Conservation (phyloP, 2,888 invertebrate species). For the Vandiemenella viatica region DNA sequence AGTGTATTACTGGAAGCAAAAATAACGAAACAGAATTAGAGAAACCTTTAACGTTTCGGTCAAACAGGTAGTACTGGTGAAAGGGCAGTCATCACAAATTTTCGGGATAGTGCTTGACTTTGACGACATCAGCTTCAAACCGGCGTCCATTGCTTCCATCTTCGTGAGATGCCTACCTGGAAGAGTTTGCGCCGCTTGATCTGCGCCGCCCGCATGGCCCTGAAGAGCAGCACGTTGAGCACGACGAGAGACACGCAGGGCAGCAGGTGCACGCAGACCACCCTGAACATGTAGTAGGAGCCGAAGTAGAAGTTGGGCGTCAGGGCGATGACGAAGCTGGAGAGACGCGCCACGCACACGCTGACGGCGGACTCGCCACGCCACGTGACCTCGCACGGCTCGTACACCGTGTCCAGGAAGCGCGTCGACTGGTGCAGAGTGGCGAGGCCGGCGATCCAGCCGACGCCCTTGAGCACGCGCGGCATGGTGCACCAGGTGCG, state of each 20-base stretch:
- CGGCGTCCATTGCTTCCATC: no score
- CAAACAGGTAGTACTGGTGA: no score
- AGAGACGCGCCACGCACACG: slow-evolving; percentile 46
- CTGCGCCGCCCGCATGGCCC: slow-evolving; percentile 73
- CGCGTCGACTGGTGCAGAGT: slow-evolving; percentile 69
- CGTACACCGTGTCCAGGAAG: slow-evolving; percentile 56
- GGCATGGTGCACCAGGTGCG: slow-evolving; percentile 58
- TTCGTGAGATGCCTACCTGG: no score
- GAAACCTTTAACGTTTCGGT: no score
- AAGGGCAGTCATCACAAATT: no score
- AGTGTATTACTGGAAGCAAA: no score
- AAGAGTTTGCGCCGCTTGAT: slow-evolving; percentile 59
- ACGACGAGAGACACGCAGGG: slow-evolving; percentile 81
- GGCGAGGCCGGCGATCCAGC: slow-evolving; percentile 63
- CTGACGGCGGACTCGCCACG: slow-evolving; percentile 37
- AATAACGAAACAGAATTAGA: no score
- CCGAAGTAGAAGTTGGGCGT: slow-evolving; percentile 65
- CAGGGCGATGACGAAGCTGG: slow-evolving; percentile 56
- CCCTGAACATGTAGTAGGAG: slow-evolving; percentile 68
- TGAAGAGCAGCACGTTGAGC: slow-evolving; percentile 72
- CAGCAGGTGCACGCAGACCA: slow-evolving; percentile 78
- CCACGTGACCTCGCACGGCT: slow-evolving; percentile 51
- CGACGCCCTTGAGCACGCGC: slow-evolving; percentile 60
- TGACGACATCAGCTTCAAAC: no score
- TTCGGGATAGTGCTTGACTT: no score